Conservation (phyloP, 37 sponge, comb jelly and placozoan species). For the Amphimedon queenslandica region DNA sequence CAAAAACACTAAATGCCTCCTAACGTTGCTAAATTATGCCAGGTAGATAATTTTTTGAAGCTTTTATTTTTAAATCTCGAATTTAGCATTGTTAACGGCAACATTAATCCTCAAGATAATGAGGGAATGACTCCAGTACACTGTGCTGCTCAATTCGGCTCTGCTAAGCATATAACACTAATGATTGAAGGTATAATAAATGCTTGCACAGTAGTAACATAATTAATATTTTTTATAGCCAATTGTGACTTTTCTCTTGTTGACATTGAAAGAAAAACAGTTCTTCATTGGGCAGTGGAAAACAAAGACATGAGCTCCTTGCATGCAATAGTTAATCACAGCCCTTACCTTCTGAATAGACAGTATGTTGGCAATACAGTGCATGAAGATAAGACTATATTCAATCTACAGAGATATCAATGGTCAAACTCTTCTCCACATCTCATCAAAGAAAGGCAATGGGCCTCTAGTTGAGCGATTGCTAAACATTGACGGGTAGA, state of each 20-base stretch:
- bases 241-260: conserved; percentile 60
- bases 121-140: conserved; percentile 83
- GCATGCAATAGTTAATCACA: conserved; percentile 40
- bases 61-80: background rate
- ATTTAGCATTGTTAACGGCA: conserved; percentile 53
- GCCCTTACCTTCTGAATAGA: conserved; percentile 72
- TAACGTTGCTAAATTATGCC: conserved; percentile 66
- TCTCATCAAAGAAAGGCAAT: conserved; percentile 52
- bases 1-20: conserved; percentile 55
- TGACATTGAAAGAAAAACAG: conserved; percentile 79
- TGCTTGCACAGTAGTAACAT: background rate
- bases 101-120: conserved; percentile 61
- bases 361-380: conserved; percentile 25
- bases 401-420: conserved; percentile 41
- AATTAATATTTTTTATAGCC: conserved; percentile 9
- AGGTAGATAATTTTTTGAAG: conserved; percentile 27
- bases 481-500: conserved; percentile 47
- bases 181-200: conserved; percentile 48
- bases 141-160: conserved; percentile 74
- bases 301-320: conserved; percentile 57
- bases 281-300: conserved; percentile 81
- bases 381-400: background rate
- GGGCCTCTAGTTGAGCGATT: conserved; percentile 37
- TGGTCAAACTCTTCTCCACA: conserved; percentile 64
- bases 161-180: conserved; percentile 60